Evolutionary conservation across 2,888 invertebrate species (phyloP), one percentile per base, ranked within the genome.

Genomic region (Agrochola litura): DNA sequence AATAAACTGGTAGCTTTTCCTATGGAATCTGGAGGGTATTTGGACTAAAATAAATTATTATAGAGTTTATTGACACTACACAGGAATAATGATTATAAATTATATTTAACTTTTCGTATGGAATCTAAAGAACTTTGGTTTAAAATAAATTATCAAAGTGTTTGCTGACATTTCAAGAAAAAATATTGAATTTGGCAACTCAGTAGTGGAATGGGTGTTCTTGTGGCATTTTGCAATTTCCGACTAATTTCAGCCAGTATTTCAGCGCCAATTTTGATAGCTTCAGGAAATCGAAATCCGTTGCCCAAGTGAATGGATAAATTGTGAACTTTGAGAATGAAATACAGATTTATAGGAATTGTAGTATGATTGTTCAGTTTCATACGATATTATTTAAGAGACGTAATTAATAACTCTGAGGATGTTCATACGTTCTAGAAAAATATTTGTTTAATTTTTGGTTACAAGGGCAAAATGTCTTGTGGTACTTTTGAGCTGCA

Each of bases 151-250:
- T 25, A 41, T 41, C n/a, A 12, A 25, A 19, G 9, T 67, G 14
- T 76, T 41, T 68, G 41, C 19, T 58, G 25, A 41, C 14, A 41
- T 41, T 67, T 16, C 16, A 77, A 56, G 22, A 49, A 64, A 22
- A 37, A 25, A 14, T 22, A 37, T 66, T 49, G 49, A n/a, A 46
- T 16, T 78, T 79, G n/a, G 22, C 12, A 30, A 60, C 6, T 69
- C 9, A n/a, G 12, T 60, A 22, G 52, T 25, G 30, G 43, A 61
- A 72, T 63, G 5, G 8, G 10, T 43, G 41, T n/a, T 77, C 69
- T 77, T 43, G 78, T 37, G 41, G 25, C 2, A 19, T 14, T 54
- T 78, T 14, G 46, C 16, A 79, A 79, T 70, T 60, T 77, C 79
- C 69, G 19, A 16, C 0, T 16, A 41, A 73, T 74, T 56, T 25